These are phyloP conservation scores for Apomyelois bistriatella DNA, from an alignment of 2,888 invertebrate species.

Conservation along the genomic window DNA sequence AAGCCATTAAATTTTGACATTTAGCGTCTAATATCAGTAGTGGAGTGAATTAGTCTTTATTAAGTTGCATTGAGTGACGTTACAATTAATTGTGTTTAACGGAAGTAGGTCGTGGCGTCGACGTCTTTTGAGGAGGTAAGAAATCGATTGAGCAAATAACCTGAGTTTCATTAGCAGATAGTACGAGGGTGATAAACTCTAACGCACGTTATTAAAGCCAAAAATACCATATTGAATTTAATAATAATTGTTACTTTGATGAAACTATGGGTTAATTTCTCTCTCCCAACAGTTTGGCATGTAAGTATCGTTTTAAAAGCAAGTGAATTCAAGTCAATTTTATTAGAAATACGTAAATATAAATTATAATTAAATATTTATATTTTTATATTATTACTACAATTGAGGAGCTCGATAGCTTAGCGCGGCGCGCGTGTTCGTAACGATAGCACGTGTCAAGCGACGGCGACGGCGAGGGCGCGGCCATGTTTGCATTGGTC, in stretches of 20 bases:
- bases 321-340: too few species aligned
- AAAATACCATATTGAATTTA: neutral
- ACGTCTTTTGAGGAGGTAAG: conserved; percentile 22
- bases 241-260: neutral
- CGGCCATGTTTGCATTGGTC: too few species aligned
- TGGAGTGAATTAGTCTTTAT: conserved; percentile 18
- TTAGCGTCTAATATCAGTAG: neutral
- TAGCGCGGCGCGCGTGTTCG: too few species aligned
- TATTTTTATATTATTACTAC: too few species aligned
- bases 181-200: neutral
- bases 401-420: too few species aligned
- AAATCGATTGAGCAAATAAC: conserved; percentile 11
- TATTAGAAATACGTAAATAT: too few species aligned
- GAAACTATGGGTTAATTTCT: too few species aligned
- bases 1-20: conserved; percentile 7
- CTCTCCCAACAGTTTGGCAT: too few species aligned
- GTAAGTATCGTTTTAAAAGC: too few species aligned
- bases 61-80: conserved; percentile 19
- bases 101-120: conserved; percentile 13
- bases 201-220: neutral
- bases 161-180: conserved; percentile 8
- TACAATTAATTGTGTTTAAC: conserved; percentile 18
- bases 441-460: too few species aligned
- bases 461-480: too few species aligned
- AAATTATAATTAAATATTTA: too few species aligned